Conservation (phyloP, 2,113 vertebrate genomes). For the Trochalopteron elliotii region DNA sequence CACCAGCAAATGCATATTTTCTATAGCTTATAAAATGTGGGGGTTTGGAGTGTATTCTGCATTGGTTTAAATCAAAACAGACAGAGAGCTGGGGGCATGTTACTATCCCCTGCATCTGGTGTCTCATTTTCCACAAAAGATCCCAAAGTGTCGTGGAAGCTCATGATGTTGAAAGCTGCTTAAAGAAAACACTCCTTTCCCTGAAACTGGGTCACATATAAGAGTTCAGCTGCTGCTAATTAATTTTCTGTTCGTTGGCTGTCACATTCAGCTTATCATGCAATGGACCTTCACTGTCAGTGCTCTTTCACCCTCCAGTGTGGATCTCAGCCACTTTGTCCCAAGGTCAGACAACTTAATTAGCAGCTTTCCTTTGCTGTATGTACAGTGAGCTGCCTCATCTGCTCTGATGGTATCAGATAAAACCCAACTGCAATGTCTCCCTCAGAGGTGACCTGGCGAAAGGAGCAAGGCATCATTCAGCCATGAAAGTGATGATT, state of each 20-base stretch:
- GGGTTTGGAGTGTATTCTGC: background rate
- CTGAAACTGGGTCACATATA: background rate
- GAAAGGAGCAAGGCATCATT: background rate
- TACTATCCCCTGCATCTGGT: background rate
- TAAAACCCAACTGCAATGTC: background rate
- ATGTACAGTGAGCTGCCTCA: background rate
- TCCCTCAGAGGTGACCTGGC: background rate
- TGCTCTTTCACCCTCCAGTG: background rate
- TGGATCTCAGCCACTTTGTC: background rate
- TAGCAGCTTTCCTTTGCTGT: background rate
- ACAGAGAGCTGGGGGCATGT: background rate
- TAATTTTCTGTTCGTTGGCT: constrained; percentile 10
- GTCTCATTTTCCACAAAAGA: background rate
- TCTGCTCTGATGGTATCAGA: background rate
- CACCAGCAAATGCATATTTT: background rate
- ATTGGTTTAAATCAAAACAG: background rate
- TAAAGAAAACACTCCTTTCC: background rate
- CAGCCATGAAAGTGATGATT: background rate
- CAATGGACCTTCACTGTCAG: background rate
- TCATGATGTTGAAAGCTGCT: background rate
- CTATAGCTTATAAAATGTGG: background rate
- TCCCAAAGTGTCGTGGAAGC: background rate
- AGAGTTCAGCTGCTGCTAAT: constrained; percentile 7
- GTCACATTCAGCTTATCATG: background rate
- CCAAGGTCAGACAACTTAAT: background rate